phyloP scores from a whole-genome alignment of 2,888 invertebrate genomes.

The Drosophila mulleri region DNA sequence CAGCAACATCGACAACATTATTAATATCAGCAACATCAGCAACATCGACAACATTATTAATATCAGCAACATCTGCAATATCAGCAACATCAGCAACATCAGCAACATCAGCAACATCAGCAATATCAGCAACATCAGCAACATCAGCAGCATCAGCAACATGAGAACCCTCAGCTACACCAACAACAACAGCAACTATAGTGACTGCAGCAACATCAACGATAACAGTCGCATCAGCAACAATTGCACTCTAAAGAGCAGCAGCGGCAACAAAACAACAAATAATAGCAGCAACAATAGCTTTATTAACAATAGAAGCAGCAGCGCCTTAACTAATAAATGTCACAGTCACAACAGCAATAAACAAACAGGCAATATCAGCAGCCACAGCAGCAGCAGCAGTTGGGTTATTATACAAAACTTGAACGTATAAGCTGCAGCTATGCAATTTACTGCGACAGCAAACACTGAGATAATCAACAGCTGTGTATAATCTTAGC shows the following conservation, averaged over 20 bases:
- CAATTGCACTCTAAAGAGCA: too few relatives aligned
- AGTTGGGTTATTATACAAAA: background rate
- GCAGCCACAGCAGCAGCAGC: background rate
- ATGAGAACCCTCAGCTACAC: too few relatives aligned
- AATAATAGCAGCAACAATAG: too few relatives aligned
- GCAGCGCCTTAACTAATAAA: too few relatives aligned
- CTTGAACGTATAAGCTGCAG: background rate
- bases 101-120: background rate
- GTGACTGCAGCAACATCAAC: too few relatives aligned
- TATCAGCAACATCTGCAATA: background rate
- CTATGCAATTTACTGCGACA: background rate
- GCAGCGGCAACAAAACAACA: too few relatives aligned
- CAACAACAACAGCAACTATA: background rate
- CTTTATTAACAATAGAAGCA: too few relatives aligned
- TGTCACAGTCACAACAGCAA: background rate
- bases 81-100: background rate
- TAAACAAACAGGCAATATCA: background rate
- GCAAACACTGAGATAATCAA: background rate
- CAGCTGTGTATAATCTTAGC: background rate
- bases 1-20: background rate
- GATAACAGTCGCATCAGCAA: too few relatives aligned
- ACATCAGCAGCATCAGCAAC: background rate
- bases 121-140: background rate
- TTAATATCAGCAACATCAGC: background rate
- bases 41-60: background rate